Evolutionary conservation across 2,888 invertebrate species (phyloP), one percentile per base, ranked within the genome.

Genomic region (Ypsolopha scabrella): DNA sequence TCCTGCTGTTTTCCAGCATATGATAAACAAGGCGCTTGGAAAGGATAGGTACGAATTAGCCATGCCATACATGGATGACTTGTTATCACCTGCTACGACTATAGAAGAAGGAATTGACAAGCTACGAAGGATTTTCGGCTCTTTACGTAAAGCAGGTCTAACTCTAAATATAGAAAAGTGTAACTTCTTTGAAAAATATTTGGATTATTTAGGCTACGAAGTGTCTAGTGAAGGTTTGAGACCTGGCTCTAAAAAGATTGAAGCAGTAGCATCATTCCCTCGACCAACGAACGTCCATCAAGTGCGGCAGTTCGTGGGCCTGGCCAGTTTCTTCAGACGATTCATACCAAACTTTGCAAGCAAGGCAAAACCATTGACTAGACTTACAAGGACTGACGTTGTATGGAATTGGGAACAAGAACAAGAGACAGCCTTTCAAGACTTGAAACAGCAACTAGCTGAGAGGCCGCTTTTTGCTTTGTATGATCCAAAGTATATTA

Each of bases 1-100:
- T 0, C 65, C 65, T 0, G 54, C 59, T 1, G 60, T 64, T 0
- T 68, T 69, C 41, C 65, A 70, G 44, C 54, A 60, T 8, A 55
- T 57, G 41, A 57, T 65, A 6, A 62, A 59, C 33, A 51, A 52
- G 13, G 53, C 58, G 6, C 37, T 54, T n/a, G 52, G 52, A 0
- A 50, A 51, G 9, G 48, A 46, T 14, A 34, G 52, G 8, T 52
- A 44, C 39, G 52, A 51, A 6, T 33, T 48, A 14, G 55, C 56
- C 0, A 54, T 59, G 8, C 45, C 47, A 1, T 64, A 66, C 45
- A 57, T 68, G 45, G 69, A 68, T 46, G 65, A 69, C 48, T n/a
- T 67, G 0, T 52, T 67, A 7, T 58, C 65, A 14, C 59, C 51
- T 2, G 53, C 55, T n/a, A 52, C 48, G 9, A 56, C 53, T 1